Base-by-base conservation (phyloP, 2,797 vertebrate species). In the Premnoplex brunnescens region DNA sequence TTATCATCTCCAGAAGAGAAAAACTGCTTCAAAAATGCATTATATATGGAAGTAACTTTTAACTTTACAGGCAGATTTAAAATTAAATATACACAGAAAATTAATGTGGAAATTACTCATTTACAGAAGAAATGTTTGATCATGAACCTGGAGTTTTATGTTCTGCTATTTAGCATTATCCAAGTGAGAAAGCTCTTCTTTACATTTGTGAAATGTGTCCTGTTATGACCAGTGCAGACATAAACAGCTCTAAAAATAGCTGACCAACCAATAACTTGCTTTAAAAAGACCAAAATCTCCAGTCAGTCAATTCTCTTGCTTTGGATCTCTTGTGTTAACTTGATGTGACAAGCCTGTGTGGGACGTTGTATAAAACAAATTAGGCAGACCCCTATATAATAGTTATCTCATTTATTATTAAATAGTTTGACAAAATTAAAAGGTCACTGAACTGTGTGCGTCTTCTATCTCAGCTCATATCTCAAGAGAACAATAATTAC, bases 291-390 rank as follows among this genome's bases (percentile, higher is more conserved):
- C 1, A 19, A 72, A 63, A 64, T 46, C 6, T 77, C 14, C n/a
- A 36, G 18, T 32, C 21, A 66, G 15, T 37, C 6, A 34, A 12
- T 49, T 56, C 4, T 76, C 6, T 86, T 59, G 37, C 7, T 77
- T 67, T 71, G 48, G 21, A 79, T 3, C n/a, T 41, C 21, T 55
- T 37, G 5, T 32, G 3, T 30, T 66, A 59, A 36, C 4, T 36
- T 21, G 23, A 39, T 59, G 11, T 41, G 30, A 78, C 6, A 59
- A 75, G 36, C 6, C 0, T 0, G 10, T 3, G 17, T 24, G 28
- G 20, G 20, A 78, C 27, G 13, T 18, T 56, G 12, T 7, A 36
- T 13, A 55, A 36, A 76, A 76, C 1, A 51, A 83, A 80, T 9
- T 62, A 7, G 64, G 28, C 44, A 28, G 13, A 39, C 62, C 23